These are phyloP conservation scores for Molorchus minor DNA, from an alignment of 2,888 invertebrate species.

Conservation along the genomic window DNA sequence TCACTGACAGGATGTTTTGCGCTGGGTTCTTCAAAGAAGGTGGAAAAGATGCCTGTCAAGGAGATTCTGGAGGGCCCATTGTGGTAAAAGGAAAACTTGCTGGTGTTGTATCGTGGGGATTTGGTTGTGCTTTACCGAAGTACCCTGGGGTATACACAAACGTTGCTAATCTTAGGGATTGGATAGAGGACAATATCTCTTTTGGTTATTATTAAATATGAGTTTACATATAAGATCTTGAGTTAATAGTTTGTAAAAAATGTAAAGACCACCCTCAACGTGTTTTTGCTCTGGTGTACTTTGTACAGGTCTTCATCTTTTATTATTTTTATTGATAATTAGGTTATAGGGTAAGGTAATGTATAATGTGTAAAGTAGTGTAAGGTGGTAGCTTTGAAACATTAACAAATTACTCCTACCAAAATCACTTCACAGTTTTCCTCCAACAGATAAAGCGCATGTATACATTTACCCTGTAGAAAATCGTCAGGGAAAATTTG, in stretches of 20 bases:
- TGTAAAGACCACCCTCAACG: too few species aligned
- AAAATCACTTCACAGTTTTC: too few species aligned
- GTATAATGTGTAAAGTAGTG: too few species aligned
- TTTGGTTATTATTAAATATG: neutral
- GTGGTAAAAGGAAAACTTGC: slow-evolving; percentile 8
- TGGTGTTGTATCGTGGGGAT: slow-evolving; percentile 14
- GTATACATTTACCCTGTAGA: too few species aligned
- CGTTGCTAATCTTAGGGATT: neutral
- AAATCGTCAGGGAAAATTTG: too few species aligned
- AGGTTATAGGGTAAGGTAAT: neutral
- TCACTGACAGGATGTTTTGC: slow-evolving; percentile 22
- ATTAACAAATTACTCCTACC: too few species aligned
- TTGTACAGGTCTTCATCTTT: neutral
- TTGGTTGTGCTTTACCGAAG: slow-evolving; percentile 8
- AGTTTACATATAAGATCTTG: too few species aligned
- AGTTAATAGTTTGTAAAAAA: too few species aligned
- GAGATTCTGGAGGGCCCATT: slow-evolving; percentile 26
- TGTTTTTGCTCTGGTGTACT: neutral
- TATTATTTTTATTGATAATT: neutral
- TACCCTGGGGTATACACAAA: slow-evolving; percentile 16
- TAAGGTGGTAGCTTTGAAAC: too few species aligned
- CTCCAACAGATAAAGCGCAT: too few species aligned
- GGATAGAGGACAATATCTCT: neutral
- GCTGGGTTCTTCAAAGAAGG: slow-evolving; percentile 12
- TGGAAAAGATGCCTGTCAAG: slow-evolving; percentile 23